Evolutionary conservation across 2,113 vertebrate genomes (phyloP), one percentile per base, ranked within the genome.

Genomic region (Lipophrys pholis): DNA sequence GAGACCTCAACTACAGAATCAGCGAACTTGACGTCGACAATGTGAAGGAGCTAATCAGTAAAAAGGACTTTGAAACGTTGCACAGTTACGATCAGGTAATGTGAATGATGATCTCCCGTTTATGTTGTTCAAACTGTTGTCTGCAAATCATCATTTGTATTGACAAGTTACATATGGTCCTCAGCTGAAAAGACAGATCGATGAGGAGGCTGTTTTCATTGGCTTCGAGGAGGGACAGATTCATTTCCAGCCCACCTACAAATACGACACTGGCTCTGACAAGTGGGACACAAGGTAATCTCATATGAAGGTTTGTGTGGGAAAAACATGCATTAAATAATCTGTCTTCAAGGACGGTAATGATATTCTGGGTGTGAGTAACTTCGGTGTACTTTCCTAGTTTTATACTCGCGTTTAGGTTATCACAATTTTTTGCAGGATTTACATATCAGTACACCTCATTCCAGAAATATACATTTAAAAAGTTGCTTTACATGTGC

Each of bases 1-100:
- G 98, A 35, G 98, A 99, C 91, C 94, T 99, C 59, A 99, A 99
- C 95, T 99, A 99, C 91, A 94, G 97, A 58, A 93, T 99, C 91
- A 95, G 94, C 84, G 95, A 97, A 0, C 91, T 97, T 75, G 96
- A 97, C 1, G 92, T 95, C n/a, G 92, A 94, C n/a, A 88, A 78
- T 51, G 96, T 99, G 80, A 99, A 99, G 91, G 94, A 95, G 30
- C 92, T 98, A 0, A 92, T 98, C 8, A 89, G 93, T 73, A 94
- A 94, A 77, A 95, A 95, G 66, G 96, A 95, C 16, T 99, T 96
- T 92, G 75, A 87, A 61, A 93, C 85, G 11, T 94, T 99, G 38
- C 93, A 94, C 82, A 89, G 49, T 0, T 93, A 95, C 11, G 98
- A 99, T 84, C 97, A 99, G 97, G 97, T 98, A 93, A 63, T 58